phyloP scores from a whole-genome alignment of 2,797 vertebrate species.

The Darevskia nairensis region DNA sequence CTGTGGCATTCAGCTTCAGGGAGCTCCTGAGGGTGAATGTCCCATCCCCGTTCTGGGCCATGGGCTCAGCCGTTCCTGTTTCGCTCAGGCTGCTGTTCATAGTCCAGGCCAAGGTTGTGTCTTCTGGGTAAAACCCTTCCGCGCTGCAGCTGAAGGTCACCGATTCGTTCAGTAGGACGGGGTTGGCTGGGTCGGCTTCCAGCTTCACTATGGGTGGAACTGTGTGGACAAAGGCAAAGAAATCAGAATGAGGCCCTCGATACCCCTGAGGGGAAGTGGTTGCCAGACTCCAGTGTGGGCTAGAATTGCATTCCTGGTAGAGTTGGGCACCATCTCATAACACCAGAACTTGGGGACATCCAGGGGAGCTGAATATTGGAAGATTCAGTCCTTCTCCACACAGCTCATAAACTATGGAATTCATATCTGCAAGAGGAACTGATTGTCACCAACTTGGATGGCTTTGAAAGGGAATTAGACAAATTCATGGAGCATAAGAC shows the following conservation, averaged over 20 bases:
- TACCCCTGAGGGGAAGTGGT: neutral
- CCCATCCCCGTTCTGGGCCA: rapidly evolving
- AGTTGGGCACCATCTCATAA: neutral
- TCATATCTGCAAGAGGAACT: no score
- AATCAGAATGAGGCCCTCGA: neutral
- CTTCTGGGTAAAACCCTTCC: constrained; percentile 37
- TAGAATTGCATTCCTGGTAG: neutral
- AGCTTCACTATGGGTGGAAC: constrained; percentile 16
- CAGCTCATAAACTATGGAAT: no score
- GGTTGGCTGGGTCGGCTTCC: rapidly evolving
- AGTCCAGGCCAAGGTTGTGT: neutral
- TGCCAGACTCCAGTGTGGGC: neutral
- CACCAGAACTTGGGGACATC: no score
- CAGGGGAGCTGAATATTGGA: no score
- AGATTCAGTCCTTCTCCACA: neutral
- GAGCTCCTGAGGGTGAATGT: constrained; percentile 28
- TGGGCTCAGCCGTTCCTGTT: rapidly evolving
- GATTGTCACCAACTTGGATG: no score
- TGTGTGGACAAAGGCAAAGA: constrained; percentile 43
- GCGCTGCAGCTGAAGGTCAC: constrained; percentile 33
- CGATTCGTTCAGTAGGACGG: neutral
- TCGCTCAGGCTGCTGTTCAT: neutral
- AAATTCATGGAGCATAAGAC: neutral
- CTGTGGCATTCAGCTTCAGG: neutral
- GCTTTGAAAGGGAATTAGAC: no score